Percentiles rank a stretch among this genome's conserved stretches.
Evolutionary conservation across 2,888 invertebrate species (phyloP).

Genomic region (Hydropsyche betteni): DNA sequence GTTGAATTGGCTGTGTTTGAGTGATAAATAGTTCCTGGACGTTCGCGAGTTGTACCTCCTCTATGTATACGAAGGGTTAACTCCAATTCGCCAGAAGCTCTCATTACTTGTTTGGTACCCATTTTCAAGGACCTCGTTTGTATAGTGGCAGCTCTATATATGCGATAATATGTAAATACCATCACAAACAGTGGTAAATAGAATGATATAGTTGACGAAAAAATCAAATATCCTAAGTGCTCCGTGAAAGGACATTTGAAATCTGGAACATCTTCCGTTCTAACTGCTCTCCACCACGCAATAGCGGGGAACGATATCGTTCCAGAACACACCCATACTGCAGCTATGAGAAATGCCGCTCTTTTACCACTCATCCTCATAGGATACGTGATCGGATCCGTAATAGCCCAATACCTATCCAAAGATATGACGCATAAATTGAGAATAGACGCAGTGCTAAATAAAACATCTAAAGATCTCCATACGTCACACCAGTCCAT

Average conservation of each 20-base stretch:
- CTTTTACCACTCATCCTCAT: slow-evolving; percentile 90
- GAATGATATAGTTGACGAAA: slow-evolving; percentile 97
- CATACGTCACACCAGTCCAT: slow-evolving; percentile 97
- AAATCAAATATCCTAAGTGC: slow-evolving; percentile 94
- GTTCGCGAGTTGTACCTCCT: slow-evolving; percentile 80
- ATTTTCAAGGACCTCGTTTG: slow-evolving; percentile 90
- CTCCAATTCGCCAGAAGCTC: slow-evolving; percentile 85
- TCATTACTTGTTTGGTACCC: slow-evolving; percentile 89
- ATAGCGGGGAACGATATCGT: slow-evolving; percentile 99
- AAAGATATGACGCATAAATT: slow-evolving; percentile 97
- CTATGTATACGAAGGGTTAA: slow-evolving; percentile 92
- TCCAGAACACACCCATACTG: slow-evolving; percentile 96
- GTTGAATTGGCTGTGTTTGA: slow-evolving; percentile 67
- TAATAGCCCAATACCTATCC: slow-evolving; percentile 98
- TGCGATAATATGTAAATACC: slow-evolving; percentile 97
- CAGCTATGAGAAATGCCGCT: slow-evolving; percentile 87
- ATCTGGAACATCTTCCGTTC: slow-evolving; percentile 80
- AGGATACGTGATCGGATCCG: slow-evolving; percentile 97
- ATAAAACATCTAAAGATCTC: slow-evolving; percentile 95
- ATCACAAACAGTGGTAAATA: slow-evolving; percentile 96
- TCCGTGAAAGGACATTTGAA: slow-evolving; percentile 96
- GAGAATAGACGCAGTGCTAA: slow-evolving; percentile 96
- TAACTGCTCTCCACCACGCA: slow-evolving; percentile 92
- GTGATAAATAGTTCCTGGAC: slow-evolving; percentile 62
- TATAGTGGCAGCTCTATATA: slow-evolving; percentile 92